These are phyloP conservation scores for Cheiracanthium punctorium DNA, from an alignment of 2,888 invertebrate species.

Conservation along the genomic window DNA sequence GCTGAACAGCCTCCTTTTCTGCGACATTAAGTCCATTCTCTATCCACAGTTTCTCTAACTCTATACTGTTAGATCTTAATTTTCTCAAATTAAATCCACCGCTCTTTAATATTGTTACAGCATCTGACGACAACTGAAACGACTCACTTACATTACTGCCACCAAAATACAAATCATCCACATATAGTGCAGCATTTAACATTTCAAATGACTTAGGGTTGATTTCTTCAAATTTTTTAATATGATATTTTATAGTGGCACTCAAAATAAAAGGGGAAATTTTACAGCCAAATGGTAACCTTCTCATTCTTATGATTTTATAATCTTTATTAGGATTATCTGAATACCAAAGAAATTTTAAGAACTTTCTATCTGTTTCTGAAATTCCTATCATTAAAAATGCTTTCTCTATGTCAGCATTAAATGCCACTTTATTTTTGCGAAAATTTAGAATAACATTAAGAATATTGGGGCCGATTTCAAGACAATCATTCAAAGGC, in stretches of 20 bases:
- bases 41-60: not conserved
- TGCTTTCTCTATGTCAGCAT: not conserved
- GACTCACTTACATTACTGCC: not conserved
- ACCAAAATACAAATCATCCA: slow-evolving; percentile 11
- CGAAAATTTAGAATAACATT: not conserved
- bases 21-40: not conserved
- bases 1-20: not conserved
- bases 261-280: not conserved
- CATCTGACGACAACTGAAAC: not conserved
- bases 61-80: not conserved
- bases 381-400: slow-evolving; percentile 2
- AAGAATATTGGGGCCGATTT: not conserved
- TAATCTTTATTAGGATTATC: not conserved
- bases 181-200: not conserved
- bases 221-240: not conserved
- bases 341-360: not conserved
- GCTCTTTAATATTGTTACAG: not conserved
- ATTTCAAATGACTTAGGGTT: not conserved
- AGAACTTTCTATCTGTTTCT: not conserved
- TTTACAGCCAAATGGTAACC: not conserved
- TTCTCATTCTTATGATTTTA: not conserved
- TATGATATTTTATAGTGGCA: no score
- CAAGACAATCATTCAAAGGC: not conserved
- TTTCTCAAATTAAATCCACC: not conserved
- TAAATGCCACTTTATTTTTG: not conserved